Evolutionary conservation across 2,797 vertebrate genomes (phyloP).

Genomic region (Megaceryle alcyon): DNA sequence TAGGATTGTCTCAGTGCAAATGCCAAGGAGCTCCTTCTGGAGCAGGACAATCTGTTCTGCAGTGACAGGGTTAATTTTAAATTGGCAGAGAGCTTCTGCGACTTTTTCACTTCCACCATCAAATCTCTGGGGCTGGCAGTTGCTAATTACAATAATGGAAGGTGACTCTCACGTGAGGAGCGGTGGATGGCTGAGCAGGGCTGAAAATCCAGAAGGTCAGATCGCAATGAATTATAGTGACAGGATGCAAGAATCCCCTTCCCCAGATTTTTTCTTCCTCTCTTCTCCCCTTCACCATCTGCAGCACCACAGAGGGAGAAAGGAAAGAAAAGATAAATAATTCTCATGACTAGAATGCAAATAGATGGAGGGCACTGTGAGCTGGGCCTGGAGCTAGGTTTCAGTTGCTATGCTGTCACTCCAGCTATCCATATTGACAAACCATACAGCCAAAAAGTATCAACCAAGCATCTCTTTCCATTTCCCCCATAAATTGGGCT

Average conservation of each 20-base stretch:
- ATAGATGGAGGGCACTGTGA: fast-evolving
- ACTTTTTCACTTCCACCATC: not conserved
- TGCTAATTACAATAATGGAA: conserved; percentile 17
- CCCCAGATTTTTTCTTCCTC: not conserved
- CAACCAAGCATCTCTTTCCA: not conserved
- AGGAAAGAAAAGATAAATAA: not conserved
- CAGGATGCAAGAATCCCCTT: not conserved
- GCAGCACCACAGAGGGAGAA: not conserved
- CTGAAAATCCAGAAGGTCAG: conserved; percentile 12
- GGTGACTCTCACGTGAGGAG: not conserved
- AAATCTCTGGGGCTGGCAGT: not conserved
- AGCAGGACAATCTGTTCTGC: not conserved
- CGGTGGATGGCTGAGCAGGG: not conserved
- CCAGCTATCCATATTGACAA: not conserved
- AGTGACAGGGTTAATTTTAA: conserved; percentile 24
- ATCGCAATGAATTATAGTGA: not conserved
- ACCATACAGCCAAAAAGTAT: not conserved
- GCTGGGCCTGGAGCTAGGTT: not conserved
- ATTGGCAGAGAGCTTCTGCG: not conserved
- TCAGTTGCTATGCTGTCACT: not conserved
- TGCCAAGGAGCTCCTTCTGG: not conserved
- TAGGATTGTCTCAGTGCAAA: not conserved
- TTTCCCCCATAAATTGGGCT: not conserved
- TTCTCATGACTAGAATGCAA: not conserved
- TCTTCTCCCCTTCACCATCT: not conserved